Percentiles rank a stretch among this genome's conserved stretches.
Conservation (phyloP, 2,113 vertebrate genomes). For the Tupaia chinensis region DNA sequence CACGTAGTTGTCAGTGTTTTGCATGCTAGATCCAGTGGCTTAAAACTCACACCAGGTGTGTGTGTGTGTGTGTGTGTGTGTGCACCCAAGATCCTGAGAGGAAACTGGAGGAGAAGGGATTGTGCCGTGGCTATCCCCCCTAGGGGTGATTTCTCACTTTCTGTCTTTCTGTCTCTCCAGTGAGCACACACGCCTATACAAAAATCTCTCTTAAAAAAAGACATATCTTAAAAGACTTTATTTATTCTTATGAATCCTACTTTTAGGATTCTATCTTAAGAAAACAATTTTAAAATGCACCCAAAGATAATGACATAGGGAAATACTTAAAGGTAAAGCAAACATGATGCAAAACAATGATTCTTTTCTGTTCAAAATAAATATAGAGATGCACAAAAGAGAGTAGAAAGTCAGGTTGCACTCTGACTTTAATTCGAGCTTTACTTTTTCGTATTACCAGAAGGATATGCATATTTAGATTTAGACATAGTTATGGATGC, state of each 20-base stretch:
- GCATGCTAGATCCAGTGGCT: too few species aligned
- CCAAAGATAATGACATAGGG: not conserved
- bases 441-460: slow-evolving; percentile 10
- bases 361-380: slow-evolving; percentile 33
- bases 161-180: too few species aligned
- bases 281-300: not conserved
- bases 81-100: too few species aligned
- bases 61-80: too few species aligned
- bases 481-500: not conserved
- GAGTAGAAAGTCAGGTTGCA: not conserved
- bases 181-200: too few species aligned
- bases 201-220: not conserved
- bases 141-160: too few species aligned
- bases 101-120: too few species aligned
- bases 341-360: not conserved
- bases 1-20: too few species aligned
- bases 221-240: not conserved
- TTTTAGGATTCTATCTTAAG: not conserved
- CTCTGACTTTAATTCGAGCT: slow-evolving; percentile 39
- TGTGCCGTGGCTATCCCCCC: too few species aligned
- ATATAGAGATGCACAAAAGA: not conserved
- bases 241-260: not conserved
- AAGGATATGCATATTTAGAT: not conserved
- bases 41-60: too few species aligned
- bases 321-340: slow-evolving; percentile 14